Conservation (phyloP, 2,888 invertebrate species). For the Frankliniella fusca region DNA sequence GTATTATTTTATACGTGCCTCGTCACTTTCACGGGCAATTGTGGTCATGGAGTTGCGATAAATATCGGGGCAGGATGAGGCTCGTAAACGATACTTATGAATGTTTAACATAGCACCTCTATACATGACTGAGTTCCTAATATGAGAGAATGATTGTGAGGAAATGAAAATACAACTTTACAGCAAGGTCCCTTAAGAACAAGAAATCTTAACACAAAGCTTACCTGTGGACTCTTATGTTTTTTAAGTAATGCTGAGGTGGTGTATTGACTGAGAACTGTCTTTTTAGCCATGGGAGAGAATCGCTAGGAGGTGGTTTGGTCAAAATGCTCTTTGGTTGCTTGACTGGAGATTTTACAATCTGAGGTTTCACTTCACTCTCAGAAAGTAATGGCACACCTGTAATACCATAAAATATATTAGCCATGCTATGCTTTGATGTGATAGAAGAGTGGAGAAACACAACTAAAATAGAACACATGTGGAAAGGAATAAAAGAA, state of each 20-base stretch:
- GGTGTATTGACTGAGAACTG: conserved; percentile 28
- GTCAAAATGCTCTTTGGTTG: background rate
- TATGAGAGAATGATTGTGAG: too few species aligned
- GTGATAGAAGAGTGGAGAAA: too few species aligned
- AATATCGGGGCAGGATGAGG: conserved; percentile 89
- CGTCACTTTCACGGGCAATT: conserved; percentile 67
- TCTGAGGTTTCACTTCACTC: background rate
- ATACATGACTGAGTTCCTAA: conserved; percentile 75
- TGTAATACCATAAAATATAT: background rate
- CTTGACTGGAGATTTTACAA: background rate
- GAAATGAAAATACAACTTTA: background rate
- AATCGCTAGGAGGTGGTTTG: background rate
- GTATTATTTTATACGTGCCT: conserved; percentile 52
- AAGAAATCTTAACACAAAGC: background rate
- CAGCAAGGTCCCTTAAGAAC: background rate
- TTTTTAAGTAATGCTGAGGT: conserved; percentile 41
- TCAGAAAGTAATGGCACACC: background rate
- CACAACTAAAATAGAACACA: too few species aligned
- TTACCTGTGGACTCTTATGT: conserved; percentile 60
- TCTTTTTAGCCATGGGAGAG: background rate
- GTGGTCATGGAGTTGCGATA: conserved; percentile 85
- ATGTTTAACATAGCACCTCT: conserved; percentile 80
- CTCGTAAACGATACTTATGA: conserved; percentile 72
- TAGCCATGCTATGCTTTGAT: background rate
- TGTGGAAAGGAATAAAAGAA: background rate